These are phyloP conservation scores for Ceratina calcarata DNA, from an alignment of 1,140 invertebrate species.

Conservation along the genomic window DNA sequence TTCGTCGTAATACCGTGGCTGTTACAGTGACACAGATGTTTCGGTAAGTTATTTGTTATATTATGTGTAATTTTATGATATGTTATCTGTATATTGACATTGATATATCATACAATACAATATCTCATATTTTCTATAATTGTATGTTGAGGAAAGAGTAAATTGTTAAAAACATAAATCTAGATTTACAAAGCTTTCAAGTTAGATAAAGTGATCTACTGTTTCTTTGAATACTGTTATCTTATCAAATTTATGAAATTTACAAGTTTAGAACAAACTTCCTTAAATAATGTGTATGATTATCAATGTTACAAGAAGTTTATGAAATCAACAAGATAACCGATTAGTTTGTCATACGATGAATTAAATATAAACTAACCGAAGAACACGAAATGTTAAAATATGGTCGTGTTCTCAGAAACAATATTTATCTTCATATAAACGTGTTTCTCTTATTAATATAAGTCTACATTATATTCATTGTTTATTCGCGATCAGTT, in stretches of 20 bases:
- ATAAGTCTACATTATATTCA: too few relatives aligned
- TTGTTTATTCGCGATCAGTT: not conserved
- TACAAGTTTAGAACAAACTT: not conserved
- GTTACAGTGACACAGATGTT: slow-evolving; percentile 9
- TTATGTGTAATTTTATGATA: slow-evolving; percentile 26
- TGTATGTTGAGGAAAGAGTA: not conserved
- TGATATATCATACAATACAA: slow-evolving; percentile 17
- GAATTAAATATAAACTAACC: not conserved
- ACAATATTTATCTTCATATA: too few relatives aligned
- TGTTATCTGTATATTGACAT: slow-evolving; percentile 13
- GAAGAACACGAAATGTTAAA: slow-evolving; percentile 23
- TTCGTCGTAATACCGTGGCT: not conserved
- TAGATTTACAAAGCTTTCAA: not conserved
- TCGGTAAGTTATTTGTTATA: slow-evolving; percentile 22
- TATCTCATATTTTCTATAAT: not conserved
- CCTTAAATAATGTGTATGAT: slow-evolving; percentile 16
- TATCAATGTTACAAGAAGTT: slow-evolving; percentile 2
- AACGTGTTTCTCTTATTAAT: not conserved
- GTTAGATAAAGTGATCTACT: not conserved
- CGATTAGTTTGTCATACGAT: slow-evolving; percentile 8
- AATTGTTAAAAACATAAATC: too few relatives aligned
- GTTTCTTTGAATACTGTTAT: not conserved
- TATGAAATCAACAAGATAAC: not conserved
- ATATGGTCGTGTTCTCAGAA: slow-evolving; percentile 42
- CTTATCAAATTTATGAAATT: slow-evolving; percentile 4